Percentiles rank a stretch among this genome's conserved stretches.
These are phyloP conservation scores for Sinodicranocentrus sp. DNA, from an alignment of 2,888 invertebrate genomes.

Conservation along the genomic window DNA sequence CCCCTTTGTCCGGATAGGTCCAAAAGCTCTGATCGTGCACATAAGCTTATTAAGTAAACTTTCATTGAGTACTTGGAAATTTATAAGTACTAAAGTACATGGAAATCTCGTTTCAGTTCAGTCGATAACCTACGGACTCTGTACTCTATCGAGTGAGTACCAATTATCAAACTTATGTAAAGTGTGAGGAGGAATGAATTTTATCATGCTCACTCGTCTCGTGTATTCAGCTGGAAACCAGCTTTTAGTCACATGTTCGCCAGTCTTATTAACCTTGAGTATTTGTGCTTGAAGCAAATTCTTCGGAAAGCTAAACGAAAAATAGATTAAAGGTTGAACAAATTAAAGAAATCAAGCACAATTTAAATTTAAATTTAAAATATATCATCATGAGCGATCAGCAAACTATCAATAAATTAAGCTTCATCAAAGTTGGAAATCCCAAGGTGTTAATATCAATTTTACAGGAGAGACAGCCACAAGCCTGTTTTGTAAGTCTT, in stretches of 20 bases:
- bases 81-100: too few relatives aligned
- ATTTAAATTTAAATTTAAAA: background rate
- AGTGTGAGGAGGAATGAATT: too few relatives aligned
- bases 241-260: background rate
- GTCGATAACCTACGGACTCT: too few relatives aligned
- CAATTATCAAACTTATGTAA: too few relatives aligned
- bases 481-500: conserved; percentile 36
- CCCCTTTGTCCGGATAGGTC: too few relatives aligned
- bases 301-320: background rate
- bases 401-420: background rate
- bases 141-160: too few relatives aligned
- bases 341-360: background rate
- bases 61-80: too few relatives aligned
- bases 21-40: too few relatives aligned
- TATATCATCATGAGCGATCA: background rate
- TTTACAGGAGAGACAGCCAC: conserved; percentile 31
- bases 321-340: too few relatives aligned
- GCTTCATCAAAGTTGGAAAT: background rate
- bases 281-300: background rate
- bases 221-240: background rate
- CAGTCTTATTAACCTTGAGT: background rate
- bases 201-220: too few relatives aligned
- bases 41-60: too few relatives aligned
- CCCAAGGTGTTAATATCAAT: conserved; percentile 14
- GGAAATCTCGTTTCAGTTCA: too few relatives aligned